Evolutionary conservation across 1,140 invertebrate genomes (phyloP).

Genomic region (Lanistes nyassanus): DNA sequence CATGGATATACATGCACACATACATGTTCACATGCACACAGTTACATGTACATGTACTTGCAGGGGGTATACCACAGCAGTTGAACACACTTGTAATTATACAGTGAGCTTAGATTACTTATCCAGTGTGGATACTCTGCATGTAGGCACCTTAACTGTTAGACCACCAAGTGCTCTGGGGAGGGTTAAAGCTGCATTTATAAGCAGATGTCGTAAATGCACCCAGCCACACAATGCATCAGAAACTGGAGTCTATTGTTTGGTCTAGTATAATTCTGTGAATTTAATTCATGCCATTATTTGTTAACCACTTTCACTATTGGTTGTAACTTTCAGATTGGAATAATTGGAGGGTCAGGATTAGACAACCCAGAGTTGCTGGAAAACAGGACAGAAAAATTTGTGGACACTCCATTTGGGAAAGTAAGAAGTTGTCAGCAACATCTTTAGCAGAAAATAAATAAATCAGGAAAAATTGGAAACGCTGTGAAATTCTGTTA

Average conservation of each 20-base stretch:
- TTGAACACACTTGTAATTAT: not conserved
- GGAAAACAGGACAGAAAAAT: constrained; percentile 74
- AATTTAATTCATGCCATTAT: not conserved
- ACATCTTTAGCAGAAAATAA: not conserved
- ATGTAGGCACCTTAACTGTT: not conserved
- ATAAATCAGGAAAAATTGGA: not conserved
- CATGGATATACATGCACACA: not conserved
- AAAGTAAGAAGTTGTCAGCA: constrained; percentile 50
- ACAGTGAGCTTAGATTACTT: not conserved
- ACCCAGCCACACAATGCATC: not conserved
- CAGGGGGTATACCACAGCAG: not conserved
- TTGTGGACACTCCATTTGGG: constrained; percentile 85
- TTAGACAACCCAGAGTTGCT: constrained; percentile 88
- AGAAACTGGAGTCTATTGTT: not conserved
- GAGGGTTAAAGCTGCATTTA: not conserved
- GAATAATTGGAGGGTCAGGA: constrained; percentile 95
- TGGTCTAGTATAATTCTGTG: not conserved
- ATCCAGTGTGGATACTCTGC: not conserved
- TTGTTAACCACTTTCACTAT: not conserved
- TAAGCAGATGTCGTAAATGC: not conserved
- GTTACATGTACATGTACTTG: not conserved
- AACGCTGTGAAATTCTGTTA: not conserved
- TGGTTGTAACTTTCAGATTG: constrained; percentile 75
- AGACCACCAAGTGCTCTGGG: not conserved
- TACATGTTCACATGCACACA: not conserved